Evolutionary conservation across 2,888 invertebrate genomes (phyloP), one percentile per base, ranked within the genome.

Genomic region (Tiliacea aurago): DNA sequence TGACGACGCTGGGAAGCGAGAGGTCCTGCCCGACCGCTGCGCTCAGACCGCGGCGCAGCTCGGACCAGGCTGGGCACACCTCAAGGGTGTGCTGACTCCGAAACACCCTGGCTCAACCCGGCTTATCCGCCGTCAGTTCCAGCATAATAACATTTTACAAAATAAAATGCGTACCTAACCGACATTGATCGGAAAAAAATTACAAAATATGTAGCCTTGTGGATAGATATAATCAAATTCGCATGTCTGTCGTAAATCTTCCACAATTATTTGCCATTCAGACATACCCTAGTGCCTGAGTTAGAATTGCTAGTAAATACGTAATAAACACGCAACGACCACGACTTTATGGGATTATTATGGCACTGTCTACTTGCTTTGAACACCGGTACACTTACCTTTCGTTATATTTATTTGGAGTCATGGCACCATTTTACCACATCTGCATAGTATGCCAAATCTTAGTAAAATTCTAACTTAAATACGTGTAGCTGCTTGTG

Each of bases 311-410:
- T 81, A 75, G 71, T 81, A 73, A 80, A 80, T 78, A 71, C 64
- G 81, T 70, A 81, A 76, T 78, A 81, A 80, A 59, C 51, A 28
- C n/a, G n/a, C n/a, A n/a, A n/a, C n/a, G n/a, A n/a, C n/a, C n/a
- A n/a, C 55, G 43, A 51, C 43, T 84, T 76, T 72, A 74, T 72
- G 61, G 56, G 58, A 13, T 65, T 77, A 65, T 68, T 78, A 77
- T 74, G 55, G 28, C 66, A 49, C 53, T 58, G 76, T 75, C 71
- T 66, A 43, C 41, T 83, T 51, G 37, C 43, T 76, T 64, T 45
- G 51, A 67, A 67, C 53, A 55, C 47, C 10, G 62, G 51, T 55
- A 47, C 41, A 45, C 9, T n/a, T 28, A 56, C 15, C 23, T 23
- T 20, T 33, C 13, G 18, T 69, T 51, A 49, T 77, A 70, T 70